Evolutionary conservation across 1,140 invertebrate genomes (phyloP).

Genomic region (Matsumurasca onukii): DNA sequence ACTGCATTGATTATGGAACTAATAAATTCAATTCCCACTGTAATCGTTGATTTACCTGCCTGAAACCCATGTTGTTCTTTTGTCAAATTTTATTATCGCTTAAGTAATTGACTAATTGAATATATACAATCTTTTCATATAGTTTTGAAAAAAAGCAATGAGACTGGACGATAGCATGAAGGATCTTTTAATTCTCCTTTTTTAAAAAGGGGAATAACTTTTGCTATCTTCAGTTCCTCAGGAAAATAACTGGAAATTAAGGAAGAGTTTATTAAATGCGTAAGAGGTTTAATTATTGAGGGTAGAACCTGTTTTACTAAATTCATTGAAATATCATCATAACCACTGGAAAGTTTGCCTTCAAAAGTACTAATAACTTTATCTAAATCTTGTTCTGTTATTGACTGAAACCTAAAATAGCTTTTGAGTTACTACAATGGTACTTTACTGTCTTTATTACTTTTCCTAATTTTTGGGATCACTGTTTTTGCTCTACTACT

Average conservation of each 20-base stretch:
- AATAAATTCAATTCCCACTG: conserved; percentile 32
- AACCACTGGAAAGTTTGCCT: conserved; percentile 8
- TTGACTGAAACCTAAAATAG: neutral
- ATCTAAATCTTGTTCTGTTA: neutral
- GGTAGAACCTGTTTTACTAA: conserved; percentile 6
- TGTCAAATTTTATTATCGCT: conserved; percentile 29
- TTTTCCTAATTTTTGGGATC: neutral
- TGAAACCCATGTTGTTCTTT: conserved; percentile 37
- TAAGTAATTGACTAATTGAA: conserved; percentile 33
- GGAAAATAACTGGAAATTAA: conserved; percentile 33
- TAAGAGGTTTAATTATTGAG: conserved; percentile 3
- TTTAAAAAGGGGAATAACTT: conserved; percentile 38
- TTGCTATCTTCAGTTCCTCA: conserved; percentile 37
- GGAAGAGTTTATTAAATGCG: conserved; percentile 29
- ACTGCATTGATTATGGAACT: conserved; percentile 22
- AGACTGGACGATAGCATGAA: conserved; percentile 36
- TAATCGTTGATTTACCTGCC: conserved; percentile 33
- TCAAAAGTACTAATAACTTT: conserved; percentile 16
- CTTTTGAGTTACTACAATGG: neutral
- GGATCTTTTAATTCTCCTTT: conserved; percentile 34
- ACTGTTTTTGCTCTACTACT: neutral
- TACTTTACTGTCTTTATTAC: neutral
- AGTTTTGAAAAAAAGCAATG: conserved; percentile 38
- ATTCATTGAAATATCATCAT: conserved; percentile 20
- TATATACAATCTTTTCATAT: conserved; percentile 35